Base-by-base conservation (phyloP, 2,113 vertebrate species). In the Copsychus sechellarum region DNA sequence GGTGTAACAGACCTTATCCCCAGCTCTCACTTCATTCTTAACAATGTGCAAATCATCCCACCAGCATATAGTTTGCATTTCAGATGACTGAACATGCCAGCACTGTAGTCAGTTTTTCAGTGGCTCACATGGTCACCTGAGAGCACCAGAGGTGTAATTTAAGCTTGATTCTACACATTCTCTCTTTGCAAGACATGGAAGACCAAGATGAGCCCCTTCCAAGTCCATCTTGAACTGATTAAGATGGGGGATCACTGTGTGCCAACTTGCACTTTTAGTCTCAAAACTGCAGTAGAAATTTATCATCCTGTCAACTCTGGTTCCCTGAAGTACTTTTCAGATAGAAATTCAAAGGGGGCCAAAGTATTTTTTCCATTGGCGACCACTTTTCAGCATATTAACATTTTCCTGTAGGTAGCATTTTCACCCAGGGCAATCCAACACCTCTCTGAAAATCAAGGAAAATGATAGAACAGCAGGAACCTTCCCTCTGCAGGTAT, bases 191-290 rank as follows among this genome's bases (percentile, higher is more conserved):
- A 73, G 66, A 42, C 4, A 4, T 36, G 9, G 60, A 92, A 83
- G 81, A 88, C 38, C 54, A 95, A 92, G 91, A 89, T 15, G 77
- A 70, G 29, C 29, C 26, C 51, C 85, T 86, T 87, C 84, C 72
- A 95, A 93, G 47, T 51, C 48, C 86, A 40, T 91, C 82, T 94
- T 96, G 88, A 95, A 87, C 15, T 48, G 38, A 95, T 96, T 97
- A 93, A 78, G 31, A 33, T 71, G 83, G 51, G 45, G 17, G 66
- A 86, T 79, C 47, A 23, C 56, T 51, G 31, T 47, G 61, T 89
- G 81, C 61, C 89, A 93, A 20, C 66, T 89, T 90, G 26, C n/a
- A 76, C 61, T 90, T 97, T 95, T 81, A 71, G 10, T 90, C 73
- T 92, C 64, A 90, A 91, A 89, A 82, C 82, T 77, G n/a, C 50